Evolutionary conservation across 2,113 vertebrate species (phyloP), one percentile per base, ranked within the genome.

Genomic region (Cynoglossus semilaevis): DNA sequence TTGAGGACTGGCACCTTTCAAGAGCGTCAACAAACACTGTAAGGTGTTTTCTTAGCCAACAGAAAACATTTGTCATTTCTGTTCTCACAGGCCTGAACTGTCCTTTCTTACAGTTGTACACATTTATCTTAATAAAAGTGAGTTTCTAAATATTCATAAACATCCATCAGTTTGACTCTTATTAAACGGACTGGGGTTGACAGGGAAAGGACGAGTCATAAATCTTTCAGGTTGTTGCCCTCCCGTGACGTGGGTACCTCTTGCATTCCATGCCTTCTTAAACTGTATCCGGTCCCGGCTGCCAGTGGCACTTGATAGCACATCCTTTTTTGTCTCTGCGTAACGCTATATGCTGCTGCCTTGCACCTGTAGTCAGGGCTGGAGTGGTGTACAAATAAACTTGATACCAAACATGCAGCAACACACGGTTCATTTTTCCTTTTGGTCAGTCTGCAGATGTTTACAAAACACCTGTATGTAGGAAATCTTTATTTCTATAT

Each of bases 1-100:
- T 69, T 36, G 63, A 47, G 40, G 19, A 52, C 6, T 45, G 34
- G 34, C 58, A 65, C 50, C 70, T 72, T 37, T 66, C 57, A 47
- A 6, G 45, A 15, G 47, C 49, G 64, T 79, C 65, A 64, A 64
- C 76, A 83, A 83, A 74, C 72, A 72, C 78, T 43, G 22, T 44
- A 60, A 67, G 51, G 14, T 81, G 67, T 84, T 85, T 87, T 74
- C 63, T 61, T 29, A 55, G 58, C 74, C 79, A 80, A 85, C 67
- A 76, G 42, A 55, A 61, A 54, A 22, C 49, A 35, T 41, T 41
- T 41, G 22, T 15, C 5, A 34, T 57, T 42, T 55, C 42, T 19
- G 37, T 58, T 58, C 16, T 68, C n/a, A 17, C 14, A 4, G 12
- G 55, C 10, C 15, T 70, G 62, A 69, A 52, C 36, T 17, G 15